Base-by-base conservation (phyloP, 1,140 invertebrate species). In the Drosophila triauraria region DNA sequence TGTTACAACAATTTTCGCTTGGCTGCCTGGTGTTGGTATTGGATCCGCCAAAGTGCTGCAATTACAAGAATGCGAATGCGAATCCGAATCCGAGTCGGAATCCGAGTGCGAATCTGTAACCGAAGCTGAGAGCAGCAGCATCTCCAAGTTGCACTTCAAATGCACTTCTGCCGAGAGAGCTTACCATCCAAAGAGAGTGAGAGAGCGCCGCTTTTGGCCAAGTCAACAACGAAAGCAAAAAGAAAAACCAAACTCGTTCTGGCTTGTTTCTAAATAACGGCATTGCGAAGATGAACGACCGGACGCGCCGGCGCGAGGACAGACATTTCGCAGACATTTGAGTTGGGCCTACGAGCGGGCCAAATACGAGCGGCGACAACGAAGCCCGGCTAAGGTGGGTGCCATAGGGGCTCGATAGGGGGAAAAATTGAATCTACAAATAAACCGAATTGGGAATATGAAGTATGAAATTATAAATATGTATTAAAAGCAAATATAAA, bases 211-310 rank as follows among this genome's bases (percentile, higher is more conserved):
- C 85, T 80, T 90, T 87, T 85, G 75, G 85, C 78, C 68, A 88
- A 84, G 74, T 58, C 80, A 84, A 90, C 84, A 67, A 64, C 51
- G 46, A 64, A 77, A 67, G 67, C 62, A 69, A 56, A 54, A 58
- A 56, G 47, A 70, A 61, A 38, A 67, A 78, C 35, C 32, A 90
- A 90, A 90, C 85, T 82, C 75, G 85, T 90, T 90, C 81, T 88
- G 81, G 69, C 85, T 76, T 78, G 69, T 88, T 90, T 88, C 85
- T 88, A 90, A 88, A 85, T 90, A 88, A 88, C 85, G 85, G 85
- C 85, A 88, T 90, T 85, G 65, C 81, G 85, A 90, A 88, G 85
- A 90, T 90, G 85, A 88, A 88, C 85, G 85, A 85, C 81, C 85
- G 71, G 69, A 86, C 64, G 70, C 30, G 68, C 46, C 53, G 65